Percentiles rank a stretch among this genome's conserved stretches.
Evolutionary conservation across 2,888 invertebrate species (phyloP).

Genomic region (Papilio gigon): DNA sequence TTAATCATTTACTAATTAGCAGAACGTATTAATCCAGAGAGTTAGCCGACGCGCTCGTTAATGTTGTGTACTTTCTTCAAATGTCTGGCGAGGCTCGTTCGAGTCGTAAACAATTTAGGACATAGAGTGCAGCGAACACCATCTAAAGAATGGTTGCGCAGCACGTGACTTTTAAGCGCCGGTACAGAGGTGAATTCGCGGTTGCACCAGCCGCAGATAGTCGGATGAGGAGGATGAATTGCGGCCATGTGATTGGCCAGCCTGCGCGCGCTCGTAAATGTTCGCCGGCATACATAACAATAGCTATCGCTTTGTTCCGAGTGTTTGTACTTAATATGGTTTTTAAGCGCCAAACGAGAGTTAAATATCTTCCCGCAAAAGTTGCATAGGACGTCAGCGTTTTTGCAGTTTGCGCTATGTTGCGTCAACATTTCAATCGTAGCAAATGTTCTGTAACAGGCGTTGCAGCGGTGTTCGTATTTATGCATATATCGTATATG

Average conservation of each 20-base stretch:
- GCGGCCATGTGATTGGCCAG: conserved; percentile 59
- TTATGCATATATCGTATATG: conserved; percentile 67
- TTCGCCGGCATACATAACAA: conserved; percentile 60
- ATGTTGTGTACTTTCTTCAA: conserved; percentile 52
- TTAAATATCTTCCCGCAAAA: conserved; percentile 59
- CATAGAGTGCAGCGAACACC: conserved; percentile 55
- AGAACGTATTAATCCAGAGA: neutral
- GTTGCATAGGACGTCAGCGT: conserved; percentile 54
- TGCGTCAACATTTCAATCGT: conserved; percentile 49
- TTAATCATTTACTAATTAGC: neutral
- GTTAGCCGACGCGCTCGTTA: conserved; percentile 14
- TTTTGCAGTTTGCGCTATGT: conserved; percentile 56
- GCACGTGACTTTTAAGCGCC: conserved; percentile 59
- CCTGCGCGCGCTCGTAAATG: conserved; percentile 56
- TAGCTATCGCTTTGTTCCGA: conserved; percentile 53
- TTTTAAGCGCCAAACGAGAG: conserved; percentile 58
- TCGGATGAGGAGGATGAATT: conserved; percentile 57
- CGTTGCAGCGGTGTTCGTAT: conserved; percentile 58
- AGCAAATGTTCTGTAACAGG: conserved; percentile 61
- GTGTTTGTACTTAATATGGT: conserved; percentile 66
- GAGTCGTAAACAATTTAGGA: conserved; percentile 56
- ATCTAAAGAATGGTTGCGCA: conserved; percentile 57
- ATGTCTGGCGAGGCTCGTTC: conserved; percentile 53
- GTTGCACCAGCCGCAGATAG: conserved; percentile 55
- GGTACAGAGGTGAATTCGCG: conserved; percentile 54